Conservation (phyloP, 2,113 vertebrate species). For the Aspidoscelis tigris region DNA sequence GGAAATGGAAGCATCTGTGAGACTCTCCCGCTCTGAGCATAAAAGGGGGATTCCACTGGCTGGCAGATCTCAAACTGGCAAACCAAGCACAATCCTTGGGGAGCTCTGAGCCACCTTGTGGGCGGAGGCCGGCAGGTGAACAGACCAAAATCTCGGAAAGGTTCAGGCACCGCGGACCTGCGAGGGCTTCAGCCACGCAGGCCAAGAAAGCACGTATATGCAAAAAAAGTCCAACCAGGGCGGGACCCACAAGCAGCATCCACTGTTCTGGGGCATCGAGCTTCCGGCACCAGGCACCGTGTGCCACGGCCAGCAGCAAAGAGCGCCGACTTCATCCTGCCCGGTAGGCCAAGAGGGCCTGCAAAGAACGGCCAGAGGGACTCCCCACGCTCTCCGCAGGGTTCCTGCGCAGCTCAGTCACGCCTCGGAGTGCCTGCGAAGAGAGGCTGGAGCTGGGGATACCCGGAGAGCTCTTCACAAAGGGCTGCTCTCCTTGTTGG, state of each 20-base stretch:
- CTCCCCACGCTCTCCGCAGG: not conserved
- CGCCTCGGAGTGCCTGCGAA: too few relatives aligned
- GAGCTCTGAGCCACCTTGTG: not conserved
- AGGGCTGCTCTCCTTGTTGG: constrained; percentile 18
- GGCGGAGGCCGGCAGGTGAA: not conserved
- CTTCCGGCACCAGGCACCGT: too few relatives aligned
- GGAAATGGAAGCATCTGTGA: too few relatives aligned
- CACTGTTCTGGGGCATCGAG: too few relatives aligned
- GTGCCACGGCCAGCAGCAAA: too few relatives aligned
- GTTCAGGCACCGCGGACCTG: not conserved
- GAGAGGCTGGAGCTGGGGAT: not conserved
- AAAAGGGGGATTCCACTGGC: too few relatives aligned
- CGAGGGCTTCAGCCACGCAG: too few relatives aligned
- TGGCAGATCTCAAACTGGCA: not conserved
- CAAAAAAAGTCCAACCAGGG: too few relatives aligned
- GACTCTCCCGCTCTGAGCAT: too few relatives aligned
- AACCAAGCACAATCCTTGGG: too few relatives aligned
- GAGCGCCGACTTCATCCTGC: not conserved
- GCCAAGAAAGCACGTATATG: not conserved
- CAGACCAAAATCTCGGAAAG: not conserved
- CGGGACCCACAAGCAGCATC: too few relatives aligned
- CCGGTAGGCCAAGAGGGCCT: not conserved
- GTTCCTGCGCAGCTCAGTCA: not conserved
- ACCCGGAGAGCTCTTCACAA: constrained; percentile 14
- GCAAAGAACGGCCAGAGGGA: not conserved